phyloP scores from a whole-genome alignment of 2,113 vertebrate genomes.

The Gobiocypris rarus region DNA sequence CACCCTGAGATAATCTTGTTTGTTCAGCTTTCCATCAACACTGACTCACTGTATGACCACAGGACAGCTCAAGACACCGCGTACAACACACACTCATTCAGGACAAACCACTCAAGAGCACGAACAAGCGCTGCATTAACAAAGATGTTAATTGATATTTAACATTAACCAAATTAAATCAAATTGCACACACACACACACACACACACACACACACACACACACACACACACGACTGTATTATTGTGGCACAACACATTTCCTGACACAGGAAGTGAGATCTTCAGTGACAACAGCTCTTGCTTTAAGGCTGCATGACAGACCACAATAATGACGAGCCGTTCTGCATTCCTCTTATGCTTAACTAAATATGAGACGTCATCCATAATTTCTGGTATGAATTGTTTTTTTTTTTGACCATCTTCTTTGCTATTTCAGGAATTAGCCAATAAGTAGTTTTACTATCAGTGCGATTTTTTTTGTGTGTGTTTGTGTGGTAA shows the following conservation, averaged over 20 bases:
- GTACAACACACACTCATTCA: neutral
- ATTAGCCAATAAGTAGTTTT: neutral
- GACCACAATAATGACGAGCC: neutral
- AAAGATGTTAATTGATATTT: neutral
- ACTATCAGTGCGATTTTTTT: too few species aligned
- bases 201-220: too few species aligned
- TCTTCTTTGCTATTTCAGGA: neutral
- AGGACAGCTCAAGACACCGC: neutral
- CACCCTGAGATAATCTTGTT: neutral
- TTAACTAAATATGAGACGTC: neutral
- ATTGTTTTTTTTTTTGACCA: neutral
- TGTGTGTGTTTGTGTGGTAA: too few species aligned
- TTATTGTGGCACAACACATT: conserved; percentile 13
- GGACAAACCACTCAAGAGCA: neutral
- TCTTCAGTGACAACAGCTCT: neutral
- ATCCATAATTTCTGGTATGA: neutral
- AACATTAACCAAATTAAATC: neutral
- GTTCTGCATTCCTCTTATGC: neutral
- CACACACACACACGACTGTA: neutral
- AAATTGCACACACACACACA: neutral
- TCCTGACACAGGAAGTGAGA: conserved; percentile 17
- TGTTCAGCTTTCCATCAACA: neutral
- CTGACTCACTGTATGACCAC: neutral
- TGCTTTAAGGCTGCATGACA: conserved; percentile 6
- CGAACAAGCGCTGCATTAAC: neutral